Evolutionary conservation across 2,113 vertebrate genomes (phyloP).

Genomic region (Eolophus roseicapilla): DNA sequence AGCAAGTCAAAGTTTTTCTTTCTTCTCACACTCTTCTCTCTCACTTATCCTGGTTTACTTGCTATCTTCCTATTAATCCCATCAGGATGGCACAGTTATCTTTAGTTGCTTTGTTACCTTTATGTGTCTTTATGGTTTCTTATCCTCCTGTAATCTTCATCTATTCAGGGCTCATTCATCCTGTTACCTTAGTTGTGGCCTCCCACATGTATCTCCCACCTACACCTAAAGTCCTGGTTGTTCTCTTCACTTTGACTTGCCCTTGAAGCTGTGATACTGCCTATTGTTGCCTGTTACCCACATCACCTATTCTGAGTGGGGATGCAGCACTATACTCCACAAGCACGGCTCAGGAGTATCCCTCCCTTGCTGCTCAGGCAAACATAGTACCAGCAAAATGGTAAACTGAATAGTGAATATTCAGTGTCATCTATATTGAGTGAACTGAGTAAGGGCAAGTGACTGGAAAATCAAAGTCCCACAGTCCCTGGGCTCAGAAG

Average conservation of each 20-base stretch:
- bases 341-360: rapidly evolving
- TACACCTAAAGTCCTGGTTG: background rate
- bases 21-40: background rate
- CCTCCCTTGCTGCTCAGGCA: background rate
- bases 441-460: background rate
- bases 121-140: background rate
- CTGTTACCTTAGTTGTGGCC: background rate
- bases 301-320: background rate
- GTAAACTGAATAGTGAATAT: background rate
- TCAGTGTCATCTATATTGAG: background rate
- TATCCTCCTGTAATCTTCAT: background rate
- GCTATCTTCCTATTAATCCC: background rate
- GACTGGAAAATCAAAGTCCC: background rate
- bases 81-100: background rate
- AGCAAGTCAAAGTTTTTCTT: background rate
- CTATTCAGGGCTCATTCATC: background rate
- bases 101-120: background rate
- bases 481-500: background rate
- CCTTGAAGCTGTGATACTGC: background rate
- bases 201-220: background rate
- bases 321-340: background rate
- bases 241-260: background rate
- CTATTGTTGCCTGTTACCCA: background rate
- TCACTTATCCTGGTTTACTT: background rate
- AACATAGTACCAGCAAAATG: background rate